phyloP scores from a whole-genome alignment of 2,113 vertebrate species.

The Spea multiplicata region DNA sequence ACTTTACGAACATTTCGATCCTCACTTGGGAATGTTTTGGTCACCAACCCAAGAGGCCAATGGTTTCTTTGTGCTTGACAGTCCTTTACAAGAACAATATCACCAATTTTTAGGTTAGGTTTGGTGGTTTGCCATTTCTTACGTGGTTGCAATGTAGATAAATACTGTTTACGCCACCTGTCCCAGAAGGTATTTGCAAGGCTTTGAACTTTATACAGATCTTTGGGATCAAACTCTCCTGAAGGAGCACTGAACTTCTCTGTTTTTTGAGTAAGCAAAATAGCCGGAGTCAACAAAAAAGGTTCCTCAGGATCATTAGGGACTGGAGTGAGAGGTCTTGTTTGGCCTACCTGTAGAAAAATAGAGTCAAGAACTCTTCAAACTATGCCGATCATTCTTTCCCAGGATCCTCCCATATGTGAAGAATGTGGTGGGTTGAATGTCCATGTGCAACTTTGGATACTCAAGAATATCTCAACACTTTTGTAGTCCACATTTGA shows the following conservation, averaged over 20 bases:
- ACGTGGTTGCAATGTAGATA: neutral
- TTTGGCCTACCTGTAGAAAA: too few species aligned
- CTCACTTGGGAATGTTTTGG: too few species aligned
- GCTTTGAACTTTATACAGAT: neutral
- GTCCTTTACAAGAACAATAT: neutral
- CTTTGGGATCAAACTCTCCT: conserved; percentile 26
- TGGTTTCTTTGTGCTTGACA: neutral
- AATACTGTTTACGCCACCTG: neutral
- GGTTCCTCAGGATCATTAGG: neutral
- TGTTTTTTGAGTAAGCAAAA: conserved; percentile 45
- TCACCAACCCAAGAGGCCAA: too few species aligned
- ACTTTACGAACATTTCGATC: too few species aligned
- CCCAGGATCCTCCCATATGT: too few species aligned
- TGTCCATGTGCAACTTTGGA: too few species aligned
- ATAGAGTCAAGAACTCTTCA: too few species aligned
- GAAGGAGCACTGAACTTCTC: neutral
- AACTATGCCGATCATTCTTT: too few species aligned
- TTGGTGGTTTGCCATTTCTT: neutral
- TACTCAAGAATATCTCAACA: too few species aligned
- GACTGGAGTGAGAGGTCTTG: too few species aligned
- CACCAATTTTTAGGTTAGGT: neutral
- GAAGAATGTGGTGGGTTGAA: too few species aligned
- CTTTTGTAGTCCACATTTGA: too few species aligned
- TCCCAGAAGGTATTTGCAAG: neutral
- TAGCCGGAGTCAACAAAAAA: conserved; percentile 31